Conservation (phyloP, 2,113 vertebrate genomes). For the Calypte anna region DNA sequence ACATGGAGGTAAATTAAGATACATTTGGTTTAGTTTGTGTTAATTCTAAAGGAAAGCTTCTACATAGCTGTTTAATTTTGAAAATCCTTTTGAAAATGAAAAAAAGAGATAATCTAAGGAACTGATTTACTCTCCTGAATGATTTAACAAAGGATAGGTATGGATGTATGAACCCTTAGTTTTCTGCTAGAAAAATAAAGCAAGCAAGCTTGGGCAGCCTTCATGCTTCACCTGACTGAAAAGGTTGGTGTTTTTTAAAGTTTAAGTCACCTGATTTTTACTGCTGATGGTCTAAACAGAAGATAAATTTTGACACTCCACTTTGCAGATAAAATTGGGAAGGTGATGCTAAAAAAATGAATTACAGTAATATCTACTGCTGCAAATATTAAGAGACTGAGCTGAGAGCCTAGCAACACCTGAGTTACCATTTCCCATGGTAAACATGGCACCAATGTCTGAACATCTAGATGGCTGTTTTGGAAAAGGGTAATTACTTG, state of each 20-base stretch:
- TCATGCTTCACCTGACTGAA: not conserved
- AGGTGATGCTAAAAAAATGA: constrained; percentile 73
- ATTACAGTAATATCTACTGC: constrained; percentile 71
- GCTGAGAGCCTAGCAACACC: not conserved
- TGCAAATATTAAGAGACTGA: constrained; percentile 29
- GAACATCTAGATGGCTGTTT: not conserved
- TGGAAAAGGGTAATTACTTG: not conserved
- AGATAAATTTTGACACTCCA: constrained; percentile 67
- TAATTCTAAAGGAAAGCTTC: not conserved
- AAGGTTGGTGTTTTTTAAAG: not conserved
- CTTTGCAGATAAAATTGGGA: constrained; percentile 67
- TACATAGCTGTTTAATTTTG: not conserved
- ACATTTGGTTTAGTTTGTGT: not conserved
- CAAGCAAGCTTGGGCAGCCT: not conserved
- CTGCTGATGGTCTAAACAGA: constrained; percentile 69
- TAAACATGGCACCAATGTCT: not conserved
- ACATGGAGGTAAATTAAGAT: not conserved
- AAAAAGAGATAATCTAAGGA: not conserved
- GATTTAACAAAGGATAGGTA: not conserved
- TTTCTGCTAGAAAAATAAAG: not conserved
- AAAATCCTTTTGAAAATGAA: not conserved
- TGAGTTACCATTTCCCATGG: not conserved
- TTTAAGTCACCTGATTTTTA: constrained; percentile 39
- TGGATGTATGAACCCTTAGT: too few species aligned
- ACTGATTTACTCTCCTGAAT: not conserved